These are phyloP conservation scores for Brachypteracias leptosomus DNA, from an alignment of 2,113 vertebrate genomes.

Conservation along the genomic window DNA sequence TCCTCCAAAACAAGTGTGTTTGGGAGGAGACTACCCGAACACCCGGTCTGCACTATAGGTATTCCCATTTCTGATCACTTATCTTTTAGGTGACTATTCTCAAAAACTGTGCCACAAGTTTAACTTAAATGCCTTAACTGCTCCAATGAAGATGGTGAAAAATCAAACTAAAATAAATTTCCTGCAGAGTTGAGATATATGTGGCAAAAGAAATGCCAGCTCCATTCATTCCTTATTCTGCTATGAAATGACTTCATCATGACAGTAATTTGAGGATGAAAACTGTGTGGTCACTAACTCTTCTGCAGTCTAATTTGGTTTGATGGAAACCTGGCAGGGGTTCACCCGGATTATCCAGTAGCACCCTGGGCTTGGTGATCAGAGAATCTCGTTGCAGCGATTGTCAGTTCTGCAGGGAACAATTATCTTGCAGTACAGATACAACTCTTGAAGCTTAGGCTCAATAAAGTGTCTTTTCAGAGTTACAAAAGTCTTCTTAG, in stretches of 20 bases:
- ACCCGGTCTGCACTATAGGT: neutral
- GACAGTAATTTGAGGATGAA: neutral
- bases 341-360: neutral
- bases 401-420: neutral
- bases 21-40: neutral
- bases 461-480: neutral
- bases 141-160: neutral
- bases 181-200: neutral
- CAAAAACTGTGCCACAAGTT: neutral
- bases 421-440: neutral
- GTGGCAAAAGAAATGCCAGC: neutral
- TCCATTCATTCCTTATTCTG: neutral
- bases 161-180: neutral
- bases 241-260: neutral
- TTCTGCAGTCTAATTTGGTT: neutral
- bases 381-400: neutral
- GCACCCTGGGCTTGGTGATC: neutral
- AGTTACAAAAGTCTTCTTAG: neutral
- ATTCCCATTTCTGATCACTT: neutral
- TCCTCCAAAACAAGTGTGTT: neutral
- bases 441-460: neutral
- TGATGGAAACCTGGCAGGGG: neutral
- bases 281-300: neutral
- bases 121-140: neutral
- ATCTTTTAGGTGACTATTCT: neutral